Conservation (phyloP, 2,113 vertebrate genomes). For the Panthera tigris region DNA sequence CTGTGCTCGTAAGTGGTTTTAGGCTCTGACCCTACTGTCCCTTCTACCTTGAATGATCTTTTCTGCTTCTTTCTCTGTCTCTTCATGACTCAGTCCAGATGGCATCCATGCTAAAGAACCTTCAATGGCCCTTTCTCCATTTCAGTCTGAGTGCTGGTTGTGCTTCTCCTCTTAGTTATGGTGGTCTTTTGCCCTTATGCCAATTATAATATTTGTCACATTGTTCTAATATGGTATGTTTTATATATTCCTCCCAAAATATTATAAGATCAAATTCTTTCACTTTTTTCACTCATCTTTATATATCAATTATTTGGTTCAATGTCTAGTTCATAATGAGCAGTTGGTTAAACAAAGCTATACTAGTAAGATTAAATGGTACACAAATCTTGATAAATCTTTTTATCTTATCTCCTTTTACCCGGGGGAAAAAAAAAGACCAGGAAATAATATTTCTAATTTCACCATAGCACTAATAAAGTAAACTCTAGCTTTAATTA, state of each 20-base stretch:
- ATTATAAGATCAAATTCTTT: background rate
- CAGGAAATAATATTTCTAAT: background rate
- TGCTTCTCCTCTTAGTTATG: background rate
- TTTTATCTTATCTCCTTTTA: background rate
- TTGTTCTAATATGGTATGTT: background rate
- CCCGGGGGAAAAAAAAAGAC: background rate
- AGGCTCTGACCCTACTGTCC: background rate
- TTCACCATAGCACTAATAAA: background rate
- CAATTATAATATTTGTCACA: background rate
- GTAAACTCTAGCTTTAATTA: background rate
- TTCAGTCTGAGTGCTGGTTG: background rate
- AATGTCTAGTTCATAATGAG: background rate
- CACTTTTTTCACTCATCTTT: background rate
- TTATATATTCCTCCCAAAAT: background rate
- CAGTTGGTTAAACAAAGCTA: background rate
- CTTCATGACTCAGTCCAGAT: background rate
- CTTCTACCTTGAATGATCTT: background rate
- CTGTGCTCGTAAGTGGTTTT: background rate
- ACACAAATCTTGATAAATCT: background rate
- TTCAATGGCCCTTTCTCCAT: background rate
- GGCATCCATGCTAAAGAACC: background rate
- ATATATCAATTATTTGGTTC: background rate
- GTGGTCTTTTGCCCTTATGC: background rate
- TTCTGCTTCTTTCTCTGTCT: background rate
- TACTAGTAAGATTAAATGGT: background rate